These are phyloP conservation scores for Furcifer pardalis DNA, from an alignment of 2,797 vertebrate genomes.

Conservation along the genomic window DNA sequence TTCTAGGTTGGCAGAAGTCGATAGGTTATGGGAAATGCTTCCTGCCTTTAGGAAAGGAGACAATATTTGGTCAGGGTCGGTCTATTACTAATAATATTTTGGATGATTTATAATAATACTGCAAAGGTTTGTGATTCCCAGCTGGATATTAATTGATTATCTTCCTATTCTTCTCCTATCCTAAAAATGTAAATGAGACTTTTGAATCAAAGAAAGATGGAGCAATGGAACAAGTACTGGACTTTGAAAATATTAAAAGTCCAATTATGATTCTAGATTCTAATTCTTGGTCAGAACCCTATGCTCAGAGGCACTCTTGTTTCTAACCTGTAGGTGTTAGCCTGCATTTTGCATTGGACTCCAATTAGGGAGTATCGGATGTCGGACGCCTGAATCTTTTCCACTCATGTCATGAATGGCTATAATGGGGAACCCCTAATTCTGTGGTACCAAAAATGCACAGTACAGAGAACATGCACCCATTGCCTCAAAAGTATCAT, in stretches of 20 bases:
- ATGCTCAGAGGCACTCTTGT: neutral
- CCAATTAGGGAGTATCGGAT: no score
- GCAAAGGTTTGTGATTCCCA: neutral
- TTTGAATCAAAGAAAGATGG: neutral
- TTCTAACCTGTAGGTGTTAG: neutral
- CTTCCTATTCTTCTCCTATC: neutral
- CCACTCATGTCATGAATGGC: neutral
- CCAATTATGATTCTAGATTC: neutral
- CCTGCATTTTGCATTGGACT: neutral
- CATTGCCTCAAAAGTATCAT: fast-evolving
- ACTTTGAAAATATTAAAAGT: neutral
- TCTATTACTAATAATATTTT: neutral
- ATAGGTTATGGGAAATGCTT: neutral
- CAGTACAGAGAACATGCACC: neutral
- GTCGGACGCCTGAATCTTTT: neutral
- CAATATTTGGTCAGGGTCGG: neutral
- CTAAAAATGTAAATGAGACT: neutral
- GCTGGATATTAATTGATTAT: neutral
- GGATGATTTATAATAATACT: neutral
- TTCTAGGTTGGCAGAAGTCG: no score
- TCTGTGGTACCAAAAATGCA: neutral
- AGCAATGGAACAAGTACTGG: no score
- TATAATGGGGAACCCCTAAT: neutral
- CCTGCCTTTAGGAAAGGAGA: neutral
- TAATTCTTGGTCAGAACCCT: neutral